Evolutionary conservation across 2,888 invertebrate genomes (phyloP).

Genomic region (Pseudococcus viburni): DNA sequence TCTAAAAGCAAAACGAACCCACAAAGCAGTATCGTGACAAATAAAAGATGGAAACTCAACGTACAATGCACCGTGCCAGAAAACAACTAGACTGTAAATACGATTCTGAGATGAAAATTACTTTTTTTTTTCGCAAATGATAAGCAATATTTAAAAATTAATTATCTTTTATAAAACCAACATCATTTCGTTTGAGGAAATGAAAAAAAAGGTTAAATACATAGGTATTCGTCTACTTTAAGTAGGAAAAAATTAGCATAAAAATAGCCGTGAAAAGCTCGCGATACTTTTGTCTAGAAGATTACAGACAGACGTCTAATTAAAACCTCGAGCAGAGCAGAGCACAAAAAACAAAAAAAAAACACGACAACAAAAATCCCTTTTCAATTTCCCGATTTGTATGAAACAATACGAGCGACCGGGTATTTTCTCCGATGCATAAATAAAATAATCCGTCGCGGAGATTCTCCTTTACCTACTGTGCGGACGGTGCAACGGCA

Average conservation of each 20-base stretch:
- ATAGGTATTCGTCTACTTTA: too few species aligned
- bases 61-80: background rate
- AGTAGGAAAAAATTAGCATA: background rate
- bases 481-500: background rate
- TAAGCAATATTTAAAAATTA: constrained; percentile 24
- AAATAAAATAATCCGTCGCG: constrained; percentile 29
- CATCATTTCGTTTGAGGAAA: background rate
- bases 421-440: background rate
- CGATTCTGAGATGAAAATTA: background rate
- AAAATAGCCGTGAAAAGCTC: constrained; percentile 27
- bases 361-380: constrained; percentile 9
- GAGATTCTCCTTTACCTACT: background rate
- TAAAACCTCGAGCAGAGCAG: background rate
- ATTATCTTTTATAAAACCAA: background rate
- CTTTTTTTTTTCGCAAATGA: background rate
- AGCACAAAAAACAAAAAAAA: background rate
- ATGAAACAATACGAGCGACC: background rate
- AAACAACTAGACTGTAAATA: background rate
- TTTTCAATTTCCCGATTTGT: constrained; percentile 44
- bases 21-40: background rate
- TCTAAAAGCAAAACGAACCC: background rate
- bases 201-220: background rate
- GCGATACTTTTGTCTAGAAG: constrained; percentile 1
- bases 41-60: background rate
- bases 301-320: constrained; percentile 16